Evolutionary conservation across 2,797 vertebrate genomes (phyloP), one percentile per base, ranked within the genome.

Genomic region (Psittacula echo): DNA sequence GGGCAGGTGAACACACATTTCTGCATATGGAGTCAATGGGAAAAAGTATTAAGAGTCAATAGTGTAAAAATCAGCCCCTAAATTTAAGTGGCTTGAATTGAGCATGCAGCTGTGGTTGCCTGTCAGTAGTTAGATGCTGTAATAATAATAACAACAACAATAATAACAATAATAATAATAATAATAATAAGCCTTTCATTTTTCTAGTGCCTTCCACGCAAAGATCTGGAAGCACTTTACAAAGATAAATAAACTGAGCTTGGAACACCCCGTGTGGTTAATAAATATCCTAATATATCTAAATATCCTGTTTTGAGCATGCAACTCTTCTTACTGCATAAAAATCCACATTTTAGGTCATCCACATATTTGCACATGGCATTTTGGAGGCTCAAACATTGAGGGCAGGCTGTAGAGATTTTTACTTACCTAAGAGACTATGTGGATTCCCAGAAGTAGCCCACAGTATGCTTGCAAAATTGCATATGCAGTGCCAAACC

Each of bases 181-280:
- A 95, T 95, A 95, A 85, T 95, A 94, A 96, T 92, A 94, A 1
- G 71, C 54, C 92, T 97, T 97, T 96, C 87, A 97, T 97, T 96
- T 93, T 93, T 96, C 90, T 94, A 95, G 94, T 96, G 95, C 91
- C 75, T 95, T 97, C 91, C 84, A 94, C 0, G 8, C 87, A 97
- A 97, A 93, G 90, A 94, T 96, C 95, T 95, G 96, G 87, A 96
- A 96, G 77, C 90, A 96, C 73, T 96, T 93, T 93, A 91, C 53
- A 54, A 94, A 93, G 90, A 93, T 95, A 97, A 96, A 97, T 94
- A 96, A 96, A 97, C 68, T 75, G 85, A 95, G 70, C 87, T 94
- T 92, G 90, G 83, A 95, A 97, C 87, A 96, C 80, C 80, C 92
- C 2, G 1, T 62, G 87, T 91, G 85, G 93, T 93, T 96, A 96